Conservation (phyloP, 2,888 invertebrate genomes). For the Opisthograptis luteolata region DNA sequence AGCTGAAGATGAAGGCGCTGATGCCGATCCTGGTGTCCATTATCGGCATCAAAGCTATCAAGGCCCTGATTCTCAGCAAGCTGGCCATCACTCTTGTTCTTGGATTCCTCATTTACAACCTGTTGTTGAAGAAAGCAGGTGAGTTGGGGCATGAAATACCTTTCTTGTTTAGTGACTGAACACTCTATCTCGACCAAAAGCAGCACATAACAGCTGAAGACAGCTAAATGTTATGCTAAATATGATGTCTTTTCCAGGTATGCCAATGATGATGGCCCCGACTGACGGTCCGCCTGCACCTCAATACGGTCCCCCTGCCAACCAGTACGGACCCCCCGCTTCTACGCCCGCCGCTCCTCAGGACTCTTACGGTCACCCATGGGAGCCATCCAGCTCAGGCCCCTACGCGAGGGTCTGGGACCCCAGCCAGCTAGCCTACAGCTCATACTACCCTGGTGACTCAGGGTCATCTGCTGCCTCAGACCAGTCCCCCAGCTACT, state of each 20-base stretch:
- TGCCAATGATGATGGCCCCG: slow-evolving; percentile 89
- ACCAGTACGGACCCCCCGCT: slow-evolving; percentile 77
- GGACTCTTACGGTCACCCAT: slow-evolving; percentile 88
- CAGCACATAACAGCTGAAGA: no score
- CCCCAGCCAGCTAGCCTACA: slow-evolving; percentile 87
- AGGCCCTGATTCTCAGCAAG: slow-evolving; percentile 93
- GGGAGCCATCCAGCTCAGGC: slow-evolving; percentile 89
- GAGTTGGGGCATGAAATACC: slow-evolving; percentile 43
- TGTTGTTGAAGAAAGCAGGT: slow-evolving; percentile 90
- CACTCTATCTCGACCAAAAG: no score
- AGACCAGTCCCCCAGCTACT: slow-evolving; percentile 80
- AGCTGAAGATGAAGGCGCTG: slow-evolving; percentile 92
- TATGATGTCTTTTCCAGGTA: slow-evolving; percentile 72
- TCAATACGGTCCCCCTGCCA: slow-evolving; percentile 88
- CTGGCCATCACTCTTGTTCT: slow-evolving; percentile 91
- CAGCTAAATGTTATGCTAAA: not conserved
- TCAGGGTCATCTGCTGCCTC: slow-evolving; percentile 83
- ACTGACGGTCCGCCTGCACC: slow-evolving; percentile 85
- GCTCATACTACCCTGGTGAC: slow-evolving; percentile 88
- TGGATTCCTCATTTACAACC: slow-evolving; percentile 91
- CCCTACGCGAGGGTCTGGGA: slow-evolving; percentile 93
- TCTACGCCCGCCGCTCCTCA: slow-evolving; percentile 85
- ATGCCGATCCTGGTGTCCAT: slow-evolving; percentile 92
- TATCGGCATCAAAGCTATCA: slow-evolving; percentile 92
- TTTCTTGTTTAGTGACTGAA: not conserved